Evolutionary conservation across 2,113 vertebrate species (phyloP).

Genomic region (Calidris pugnax): DNA sequence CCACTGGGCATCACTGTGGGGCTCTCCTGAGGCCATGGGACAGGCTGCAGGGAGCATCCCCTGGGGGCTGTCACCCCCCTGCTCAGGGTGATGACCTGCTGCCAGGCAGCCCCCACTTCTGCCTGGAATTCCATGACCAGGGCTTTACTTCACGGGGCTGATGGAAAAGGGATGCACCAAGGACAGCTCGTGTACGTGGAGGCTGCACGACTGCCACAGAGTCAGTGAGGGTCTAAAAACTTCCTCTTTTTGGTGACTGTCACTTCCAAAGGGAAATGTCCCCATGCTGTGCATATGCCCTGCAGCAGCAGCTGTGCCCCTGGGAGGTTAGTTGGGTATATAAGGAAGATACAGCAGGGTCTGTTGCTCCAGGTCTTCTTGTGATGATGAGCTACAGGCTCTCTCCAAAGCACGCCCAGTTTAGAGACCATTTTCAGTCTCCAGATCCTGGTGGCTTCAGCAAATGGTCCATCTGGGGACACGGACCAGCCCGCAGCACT

Average conservation of each 20-base stretch:
- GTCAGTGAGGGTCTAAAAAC: neutral
- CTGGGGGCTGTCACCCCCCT: neutral
- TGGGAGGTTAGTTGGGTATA: neutral
- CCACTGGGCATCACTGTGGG: neutral
- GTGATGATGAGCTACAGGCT: neutral
- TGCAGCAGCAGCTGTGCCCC: neutral
- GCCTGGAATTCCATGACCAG: neutral
- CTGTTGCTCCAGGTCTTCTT: neutral
- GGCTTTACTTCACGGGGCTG: fast-evolving
- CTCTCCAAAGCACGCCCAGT: fast-evolving
- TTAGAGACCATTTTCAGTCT: fast-evolving
- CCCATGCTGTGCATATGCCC: fast-evolving
- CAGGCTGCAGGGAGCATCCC: neutral
- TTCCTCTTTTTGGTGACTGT: neutral
- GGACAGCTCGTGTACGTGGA: fast-evolving
- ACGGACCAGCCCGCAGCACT: fast-evolving
- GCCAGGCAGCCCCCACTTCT: fast-evolving
- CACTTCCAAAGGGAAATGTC: neutral
- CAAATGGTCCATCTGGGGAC: fast-evolving
- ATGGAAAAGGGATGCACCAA: neutral
- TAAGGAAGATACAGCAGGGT: neutral
- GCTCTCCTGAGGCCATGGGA: neutral
- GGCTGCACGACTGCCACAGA: fast-evolving
- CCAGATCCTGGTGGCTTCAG: neutral
- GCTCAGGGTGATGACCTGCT: neutral